Evolutionary conservation across 2,113 vertebrate genomes (phyloP).

Genomic region (Probosciger aterrimus): DNA sequence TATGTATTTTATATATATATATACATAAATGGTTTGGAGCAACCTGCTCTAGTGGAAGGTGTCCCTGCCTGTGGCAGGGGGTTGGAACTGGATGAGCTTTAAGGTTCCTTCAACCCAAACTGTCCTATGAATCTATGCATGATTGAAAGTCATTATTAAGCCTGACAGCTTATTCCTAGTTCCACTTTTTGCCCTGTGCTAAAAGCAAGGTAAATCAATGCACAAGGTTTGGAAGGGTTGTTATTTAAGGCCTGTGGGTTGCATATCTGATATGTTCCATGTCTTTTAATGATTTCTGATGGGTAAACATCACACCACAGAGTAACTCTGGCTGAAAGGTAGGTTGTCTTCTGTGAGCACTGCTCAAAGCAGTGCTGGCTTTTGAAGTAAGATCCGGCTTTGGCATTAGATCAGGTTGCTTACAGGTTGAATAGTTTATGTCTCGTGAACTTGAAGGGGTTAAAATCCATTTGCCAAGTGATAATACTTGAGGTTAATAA

Average conservation of each 20-base stretch:
- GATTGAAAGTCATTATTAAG: neutral
- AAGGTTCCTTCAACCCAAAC: neutral
- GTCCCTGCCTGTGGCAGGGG: neutral
- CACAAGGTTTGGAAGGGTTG: neutral
- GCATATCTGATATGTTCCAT: neutral
- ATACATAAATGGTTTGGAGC: neutral
- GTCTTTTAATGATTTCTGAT: neutral
- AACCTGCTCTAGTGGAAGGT: neutral
- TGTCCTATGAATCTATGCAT: neutral
- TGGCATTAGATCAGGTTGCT: neutral
- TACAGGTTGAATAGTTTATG: rapidly evolving
- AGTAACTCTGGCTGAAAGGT: neutral
- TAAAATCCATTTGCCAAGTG: neutral
- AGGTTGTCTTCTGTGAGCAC: neutral
- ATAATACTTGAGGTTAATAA: neutral
- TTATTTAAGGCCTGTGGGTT: neutral
- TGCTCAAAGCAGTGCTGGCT: neutral
- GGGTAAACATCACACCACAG: neutral
- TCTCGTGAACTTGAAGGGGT: neutral
- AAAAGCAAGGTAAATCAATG: neutral
- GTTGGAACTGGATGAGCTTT: neutral
- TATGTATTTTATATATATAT: neutral
- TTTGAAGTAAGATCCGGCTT: neutral
- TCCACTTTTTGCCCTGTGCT: neutral
- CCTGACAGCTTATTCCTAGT: neutral